These are phyloP conservation scores for Agapetus fuscipes DNA, from an alignment of 2,888 invertebrate genomes.

Conservation along the genomic window DNA sequence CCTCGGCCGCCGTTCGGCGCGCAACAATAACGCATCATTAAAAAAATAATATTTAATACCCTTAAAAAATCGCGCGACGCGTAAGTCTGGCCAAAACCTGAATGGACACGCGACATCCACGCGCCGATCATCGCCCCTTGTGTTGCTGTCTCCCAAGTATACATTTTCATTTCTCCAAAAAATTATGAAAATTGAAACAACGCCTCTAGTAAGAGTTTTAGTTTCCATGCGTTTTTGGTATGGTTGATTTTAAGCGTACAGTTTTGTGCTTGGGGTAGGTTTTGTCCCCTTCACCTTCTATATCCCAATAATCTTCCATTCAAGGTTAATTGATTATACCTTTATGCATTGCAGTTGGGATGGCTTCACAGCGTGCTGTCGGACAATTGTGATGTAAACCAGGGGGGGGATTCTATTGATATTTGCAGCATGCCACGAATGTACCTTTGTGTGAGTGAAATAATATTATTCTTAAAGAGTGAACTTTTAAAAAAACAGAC, in stretches of 20 bases:
- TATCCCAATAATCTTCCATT: constrained; percentile 23
- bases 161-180: too few relatives aligned
- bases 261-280: too few relatives aligned
- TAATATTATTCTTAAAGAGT: too few relatives aligned
- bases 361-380: constrained; percentile 19
- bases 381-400: not conserved
- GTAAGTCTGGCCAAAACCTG: constrained; percentile 2
- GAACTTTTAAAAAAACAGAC: too few relatives aligned
- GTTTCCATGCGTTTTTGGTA: too few relatives aligned
- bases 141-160: not conserved
- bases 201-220: too few relatives aligned
- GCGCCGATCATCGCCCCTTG: too few relatives aligned
- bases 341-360: constrained; percentile 20
- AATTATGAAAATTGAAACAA: too few relatives aligned
- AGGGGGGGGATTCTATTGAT: too few relatives aligned
- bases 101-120: constrained; percentile 11
- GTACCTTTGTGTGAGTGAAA: too few relatives aligned
- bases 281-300: constrained; percentile 11
- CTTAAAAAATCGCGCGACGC: constrained; percentile 4
- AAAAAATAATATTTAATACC: constrained; percentile 9
- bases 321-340: constrained; percentile 23
- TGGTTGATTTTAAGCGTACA: too few relatives aligned
- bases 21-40: constrained; percentile 4
- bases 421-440: too few relatives aligned
- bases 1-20: not conserved